Evolutionary conservation across 2,888 invertebrate species (phyloP).

Genomic region (Entomobrya multifasciata): DNA sequence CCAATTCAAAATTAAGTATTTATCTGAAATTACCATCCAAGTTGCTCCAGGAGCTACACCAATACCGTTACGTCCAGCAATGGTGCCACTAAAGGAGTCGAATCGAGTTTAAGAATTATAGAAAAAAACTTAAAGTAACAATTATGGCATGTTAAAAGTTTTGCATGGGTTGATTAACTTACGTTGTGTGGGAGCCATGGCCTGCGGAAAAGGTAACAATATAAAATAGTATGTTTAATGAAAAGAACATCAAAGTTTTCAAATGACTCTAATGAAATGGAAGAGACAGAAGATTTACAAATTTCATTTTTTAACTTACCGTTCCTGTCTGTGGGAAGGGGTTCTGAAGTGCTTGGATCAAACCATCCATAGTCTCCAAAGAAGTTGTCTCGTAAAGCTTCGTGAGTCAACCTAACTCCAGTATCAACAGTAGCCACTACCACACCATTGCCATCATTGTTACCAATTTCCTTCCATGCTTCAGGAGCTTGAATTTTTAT

Average conservation of each 20-base stretch:
- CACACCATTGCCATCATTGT: slow-evolving; percentile 21
- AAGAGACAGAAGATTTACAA: background rate
- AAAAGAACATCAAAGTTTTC: too few species aligned
- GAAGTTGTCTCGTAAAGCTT: slow-evolving; percentile 55
- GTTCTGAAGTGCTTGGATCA: slow-evolving; percentile 31
- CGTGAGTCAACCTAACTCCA: slow-evolving; percentile 46
- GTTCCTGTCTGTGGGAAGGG: slow-evolving; percentile 20
- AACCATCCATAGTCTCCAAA: slow-evolving; percentile 63
- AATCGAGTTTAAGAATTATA: too few species aligned
- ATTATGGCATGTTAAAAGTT: background rate
- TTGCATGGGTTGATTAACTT: background rate
- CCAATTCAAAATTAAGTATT: too few species aligned
- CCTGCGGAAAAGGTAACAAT: too few species aligned
- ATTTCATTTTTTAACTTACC: background rate
- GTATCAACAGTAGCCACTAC: slow-evolving; percentile 47
- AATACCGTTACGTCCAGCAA: slow-evolving; percentile 26
- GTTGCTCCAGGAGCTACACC: slow-evolving; percentile 48
- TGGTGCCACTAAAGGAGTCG: slow-evolving; percentile 40
- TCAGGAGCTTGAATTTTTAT: slow-evolving; percentile 58
- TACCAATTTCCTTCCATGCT: slow-evolving; percentile 44
- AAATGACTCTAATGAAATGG: too few species aligned
- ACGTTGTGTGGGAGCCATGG: slow-evolving; percentile 25
- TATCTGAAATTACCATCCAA: slow-evolving; percentile 23
- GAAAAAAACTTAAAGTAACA: background rate
- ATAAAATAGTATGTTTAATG: background rate